Percentiles rank a stretch among this genome's conserved stretches.
phyloP scores from a whole-genome alignment of 2,888 invertebrate genomes.

The Lobophora halterata region DNA sequence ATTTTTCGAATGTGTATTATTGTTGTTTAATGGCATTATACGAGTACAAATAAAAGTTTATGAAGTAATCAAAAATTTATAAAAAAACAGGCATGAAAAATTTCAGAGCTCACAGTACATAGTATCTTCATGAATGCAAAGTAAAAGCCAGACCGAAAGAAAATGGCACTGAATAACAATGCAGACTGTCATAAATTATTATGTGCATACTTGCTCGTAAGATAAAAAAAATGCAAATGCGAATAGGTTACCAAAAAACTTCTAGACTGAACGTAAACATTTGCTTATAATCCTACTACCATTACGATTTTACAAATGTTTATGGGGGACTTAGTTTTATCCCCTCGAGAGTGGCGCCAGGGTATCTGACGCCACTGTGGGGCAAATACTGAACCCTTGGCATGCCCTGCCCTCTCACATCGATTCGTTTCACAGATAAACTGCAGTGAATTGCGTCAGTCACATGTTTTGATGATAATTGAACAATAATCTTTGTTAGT shows the following conservation, averaged over 20 bases:
- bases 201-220: too few relatives aligned
- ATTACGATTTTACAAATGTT: constrained; percentile 21
- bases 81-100: constrained; percentile 3
- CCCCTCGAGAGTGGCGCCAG: constrained; percentile 44
- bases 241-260: not conserved
- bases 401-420: constrained; percentile 24
- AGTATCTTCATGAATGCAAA: too few relatives aligned
- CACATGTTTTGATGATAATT: constrained; percentile 15
- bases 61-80: too few relatives aligned
- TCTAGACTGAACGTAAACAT: constrained; percentile 13
- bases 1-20: too few relatives aligned
- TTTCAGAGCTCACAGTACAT: too few relatives aligned
- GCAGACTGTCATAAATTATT: constrained; percentile 8
- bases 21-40: not conserved
- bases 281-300: constrained; percentile 15
- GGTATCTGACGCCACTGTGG: constrained; percentile 37
- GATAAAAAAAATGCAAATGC: too few relatives aligned
- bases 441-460: constrained; percentile 13
- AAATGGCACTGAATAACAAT: constrained; percentile 12
- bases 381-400: constrained; percentile 45
- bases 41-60: constrained; percentile 1
- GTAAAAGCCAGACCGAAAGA: constrained; percentile 1
- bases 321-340: constrained; percentile 23
- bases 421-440: constrained; percentile 35
- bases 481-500: constrained; percentile 6